Evolutionary conservation across 2,888 invertebrate genomes (phyloP).

Genomic region (Cephalotes varians): DNA sequence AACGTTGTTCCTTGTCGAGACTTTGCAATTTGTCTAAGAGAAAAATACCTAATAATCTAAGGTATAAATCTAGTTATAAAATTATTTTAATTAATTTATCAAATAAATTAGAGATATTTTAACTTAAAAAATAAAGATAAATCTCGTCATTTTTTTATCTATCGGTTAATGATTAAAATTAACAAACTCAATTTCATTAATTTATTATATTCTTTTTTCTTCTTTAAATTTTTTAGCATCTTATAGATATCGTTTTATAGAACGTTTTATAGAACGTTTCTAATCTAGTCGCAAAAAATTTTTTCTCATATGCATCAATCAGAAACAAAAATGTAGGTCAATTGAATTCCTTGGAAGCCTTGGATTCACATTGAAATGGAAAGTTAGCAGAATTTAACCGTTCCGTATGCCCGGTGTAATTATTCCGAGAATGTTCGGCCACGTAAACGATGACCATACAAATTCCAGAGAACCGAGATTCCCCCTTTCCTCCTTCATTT

Average conservation of each 20-base stretch:
- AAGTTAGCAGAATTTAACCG: constrained; percentile 46
- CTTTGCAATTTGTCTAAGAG: background rate
- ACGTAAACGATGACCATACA: constrained; percentile 67
- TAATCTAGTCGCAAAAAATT: background rate
- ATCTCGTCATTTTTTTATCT: background rate
- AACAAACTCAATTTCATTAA: background rate
- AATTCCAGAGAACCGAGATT: constrained; percentile 66
- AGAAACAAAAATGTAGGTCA: constrained; percentile 19
- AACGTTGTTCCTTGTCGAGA: background rate
- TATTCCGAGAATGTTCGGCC: constrained; percentile 45
- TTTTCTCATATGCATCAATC: background rate
- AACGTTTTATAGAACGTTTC: background rate
- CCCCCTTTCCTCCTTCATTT: constrained; percentile 7
- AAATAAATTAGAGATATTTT: background rate
- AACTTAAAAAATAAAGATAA: background rate
- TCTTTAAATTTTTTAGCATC: background rate
- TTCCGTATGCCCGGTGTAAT: constrained; percentile 27
- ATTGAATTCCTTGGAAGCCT: constrained; percentile 25
- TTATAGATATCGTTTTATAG: background rate
- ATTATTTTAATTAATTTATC: background rate
- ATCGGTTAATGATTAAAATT: background rate
- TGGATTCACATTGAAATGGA: constrained; percentile 51
- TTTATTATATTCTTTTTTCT: background rate
- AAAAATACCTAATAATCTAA: background rate
- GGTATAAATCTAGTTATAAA: background rate